These are phyloP conservation scores for Actenoides hombroni DNA, from an alignment of 2,113 vertebrate species.

Conservation along the genomic window DNA sequence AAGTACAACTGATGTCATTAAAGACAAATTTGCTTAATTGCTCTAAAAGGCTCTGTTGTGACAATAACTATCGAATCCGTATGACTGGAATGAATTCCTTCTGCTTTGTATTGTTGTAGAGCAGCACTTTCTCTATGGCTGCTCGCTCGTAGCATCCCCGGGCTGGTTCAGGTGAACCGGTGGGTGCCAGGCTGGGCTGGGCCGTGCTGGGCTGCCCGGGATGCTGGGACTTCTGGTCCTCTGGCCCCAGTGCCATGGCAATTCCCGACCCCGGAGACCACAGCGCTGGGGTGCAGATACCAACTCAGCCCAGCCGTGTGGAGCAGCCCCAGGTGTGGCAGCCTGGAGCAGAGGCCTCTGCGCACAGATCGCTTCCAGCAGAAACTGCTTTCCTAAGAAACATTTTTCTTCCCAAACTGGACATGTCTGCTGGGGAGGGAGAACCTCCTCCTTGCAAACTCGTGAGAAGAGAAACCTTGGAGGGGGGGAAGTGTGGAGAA, in stretches of 20 bases:
- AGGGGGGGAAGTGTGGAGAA: accelerated
- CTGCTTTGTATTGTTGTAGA: neutral
- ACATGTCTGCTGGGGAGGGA: neutral
- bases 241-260: accelerated
- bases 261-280: neutral
- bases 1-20: neutral
- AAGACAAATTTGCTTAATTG: neutral
- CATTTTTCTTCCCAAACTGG: neutral
- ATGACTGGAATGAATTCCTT: accelerated
- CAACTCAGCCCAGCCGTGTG: accelerated
- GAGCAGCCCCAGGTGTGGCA: neutral
- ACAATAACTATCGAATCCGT: neutral
- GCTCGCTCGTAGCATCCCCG: no score
- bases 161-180: neutral
- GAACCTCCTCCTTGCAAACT: neutral
- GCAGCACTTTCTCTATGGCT: accelerated
- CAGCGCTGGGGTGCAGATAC: accelerated
- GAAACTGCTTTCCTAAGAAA: neutral
- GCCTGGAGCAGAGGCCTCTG: neutral
- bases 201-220: neutral
- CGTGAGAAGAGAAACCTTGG: neutral
- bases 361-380: accelerated
- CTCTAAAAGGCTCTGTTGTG: neutral
- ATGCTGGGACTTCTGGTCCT: neutral
- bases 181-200: neutral